Evolutionary conservation across 2,113 vertebrate genomes (phyloP).

Genomic region (Nerophis lumbriciformis): DNA sequence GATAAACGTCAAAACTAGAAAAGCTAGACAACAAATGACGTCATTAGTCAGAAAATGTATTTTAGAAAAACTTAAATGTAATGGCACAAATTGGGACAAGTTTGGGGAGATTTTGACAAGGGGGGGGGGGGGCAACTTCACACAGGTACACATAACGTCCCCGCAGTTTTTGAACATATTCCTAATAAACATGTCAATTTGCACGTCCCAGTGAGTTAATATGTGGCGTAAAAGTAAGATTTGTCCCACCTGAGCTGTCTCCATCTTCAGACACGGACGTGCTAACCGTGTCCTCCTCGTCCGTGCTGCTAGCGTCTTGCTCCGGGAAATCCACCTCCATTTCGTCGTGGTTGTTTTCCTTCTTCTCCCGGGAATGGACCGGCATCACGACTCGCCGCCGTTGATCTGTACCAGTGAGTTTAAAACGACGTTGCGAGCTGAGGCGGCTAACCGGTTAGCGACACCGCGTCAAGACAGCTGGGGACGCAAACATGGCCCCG

Average conservation of each 20-base stretch:
- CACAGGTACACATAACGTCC: no score
- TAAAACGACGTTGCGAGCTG: constrained; percentile 19
- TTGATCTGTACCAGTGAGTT: neutral
- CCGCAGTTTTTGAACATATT: no score
- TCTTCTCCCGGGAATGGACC: constrained; percentile 92
- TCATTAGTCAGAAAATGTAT: no score
- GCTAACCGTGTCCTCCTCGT: constrained; percentile 95
- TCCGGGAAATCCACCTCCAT: constrained; percentile 97
- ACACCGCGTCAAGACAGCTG: constrained; percentile 45
- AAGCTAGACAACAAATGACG: no score
- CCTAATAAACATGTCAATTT: no score
- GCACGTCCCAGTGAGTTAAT: neutral
- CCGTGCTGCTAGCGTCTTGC: constrained; percentile 91
- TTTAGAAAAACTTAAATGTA: no score
- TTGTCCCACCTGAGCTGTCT: constrained; percentile 84
- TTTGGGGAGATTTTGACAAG: no score
- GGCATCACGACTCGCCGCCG: constrained; percentile 72
- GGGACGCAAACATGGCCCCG: constrained; percentile 45
- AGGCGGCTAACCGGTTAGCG: constrained; percentile 55
- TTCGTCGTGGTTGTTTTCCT: constrained; percentile 91
- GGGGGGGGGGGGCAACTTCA: no score
- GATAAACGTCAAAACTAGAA: no score
- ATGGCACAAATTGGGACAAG: no score
- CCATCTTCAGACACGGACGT: constrained; percentile 96
- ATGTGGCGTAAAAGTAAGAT: neutral